These are phyloP conservation scores for Ursus arctos DNA, from an alignment of 2,113 vertebrate genomes.

Conservation along the genomic window DNA sequence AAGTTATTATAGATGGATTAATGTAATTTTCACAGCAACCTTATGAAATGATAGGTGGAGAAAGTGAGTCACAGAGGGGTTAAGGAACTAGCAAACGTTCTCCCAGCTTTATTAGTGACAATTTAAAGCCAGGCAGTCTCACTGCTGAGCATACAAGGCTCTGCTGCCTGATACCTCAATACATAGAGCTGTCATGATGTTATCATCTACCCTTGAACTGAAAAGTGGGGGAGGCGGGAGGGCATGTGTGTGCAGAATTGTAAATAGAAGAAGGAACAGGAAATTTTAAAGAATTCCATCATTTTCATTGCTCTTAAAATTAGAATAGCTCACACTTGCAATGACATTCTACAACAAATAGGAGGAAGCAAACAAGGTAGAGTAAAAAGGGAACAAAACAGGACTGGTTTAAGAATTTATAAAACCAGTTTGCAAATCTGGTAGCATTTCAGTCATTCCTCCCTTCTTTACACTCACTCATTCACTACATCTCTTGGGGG, in stretches of 20 bases:
- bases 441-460: neutral
- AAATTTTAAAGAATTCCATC: neutral
- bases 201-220: neutral
- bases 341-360: neutral
- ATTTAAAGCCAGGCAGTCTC: neutral
- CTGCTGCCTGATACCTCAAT: neutral
- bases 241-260: neutral
- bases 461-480: neutral
- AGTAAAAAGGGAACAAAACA: neutral
- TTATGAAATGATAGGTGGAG: neutral
- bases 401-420: neutral
- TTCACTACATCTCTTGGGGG: neutral
- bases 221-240: neutral
- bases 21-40: neutral
- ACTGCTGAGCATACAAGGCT: neutral
- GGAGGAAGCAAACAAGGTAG: neutral
- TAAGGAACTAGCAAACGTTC: neutral
- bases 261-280: neutral
- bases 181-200: neutral
- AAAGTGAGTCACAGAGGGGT: neutral
- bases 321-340: neutral
- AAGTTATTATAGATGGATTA: neutral
- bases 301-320: slow-evolving; percentile 21
- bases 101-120: neutral
- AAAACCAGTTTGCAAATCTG: neutral